Evolutionary conservation across 2,888 invertebrate species (phyloP).

Genomic region (Sussaba pulchella): DNA sequence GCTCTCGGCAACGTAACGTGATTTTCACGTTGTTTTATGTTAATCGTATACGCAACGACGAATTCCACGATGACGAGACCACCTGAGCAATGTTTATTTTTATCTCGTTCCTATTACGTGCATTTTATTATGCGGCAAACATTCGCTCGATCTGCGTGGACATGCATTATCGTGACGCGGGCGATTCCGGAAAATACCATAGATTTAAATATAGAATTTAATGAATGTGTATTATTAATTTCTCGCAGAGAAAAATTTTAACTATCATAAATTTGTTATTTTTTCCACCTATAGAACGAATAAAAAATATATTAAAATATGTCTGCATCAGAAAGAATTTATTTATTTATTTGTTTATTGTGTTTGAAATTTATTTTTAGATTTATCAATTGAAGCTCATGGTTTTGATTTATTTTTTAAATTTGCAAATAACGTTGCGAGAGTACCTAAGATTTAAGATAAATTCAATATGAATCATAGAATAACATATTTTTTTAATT

Average conservation of each 20-base stretch:
- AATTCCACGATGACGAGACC: constrained; percentile 56
- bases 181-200: constrained; percentile 32
- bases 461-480: too few relatives aligned
- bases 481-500: too few relatives aligned
- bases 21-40: constrained; percentile 18
- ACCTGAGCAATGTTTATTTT: constrained; percentile 58
- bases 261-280: neutral
- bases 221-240: neutral
- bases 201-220: neutral
- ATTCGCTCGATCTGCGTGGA: constrained; percentile 25
- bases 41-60: constrained; percentile 41
- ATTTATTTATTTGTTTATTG: too few relatives aligned
- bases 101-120: constrained; percentile 39
- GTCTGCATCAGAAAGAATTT: too few relatives aligned
- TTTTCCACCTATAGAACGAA: neutral
- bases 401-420: too few relatives aligned
- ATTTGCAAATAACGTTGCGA: too few relatives aligned
- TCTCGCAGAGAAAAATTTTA: neutral
- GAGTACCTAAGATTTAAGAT: too few relatives aligned
- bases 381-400: too few relatives aligned
- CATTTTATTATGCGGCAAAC: constrained; percentile 49
- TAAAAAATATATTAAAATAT: too few relatives aligned
- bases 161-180: constrained; percentile 39
- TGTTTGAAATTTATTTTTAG: too few relatives aligned
- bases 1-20: too few relatives aligned